Conservation (phyloP, 1,140 invertebrate genomes). For the Sitodiplosis mosellana region DNA sequence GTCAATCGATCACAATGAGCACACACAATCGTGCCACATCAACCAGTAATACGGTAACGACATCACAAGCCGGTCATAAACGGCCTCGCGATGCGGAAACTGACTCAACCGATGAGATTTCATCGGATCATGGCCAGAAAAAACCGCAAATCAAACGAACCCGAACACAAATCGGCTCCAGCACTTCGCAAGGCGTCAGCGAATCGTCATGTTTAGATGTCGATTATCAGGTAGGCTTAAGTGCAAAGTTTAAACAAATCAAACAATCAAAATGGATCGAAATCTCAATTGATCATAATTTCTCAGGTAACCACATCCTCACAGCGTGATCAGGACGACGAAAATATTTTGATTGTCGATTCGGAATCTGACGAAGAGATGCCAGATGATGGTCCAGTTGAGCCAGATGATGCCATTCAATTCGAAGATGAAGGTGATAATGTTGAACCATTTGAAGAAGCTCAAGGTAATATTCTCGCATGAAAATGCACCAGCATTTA, state of each 20-base stretch:
- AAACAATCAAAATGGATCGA: too few species aligned
- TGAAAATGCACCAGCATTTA: too few species aligned
- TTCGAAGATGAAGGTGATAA: constrained; percentile 30
- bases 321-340: constrained; percentile 62
- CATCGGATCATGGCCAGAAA: constrained; percentile 23
- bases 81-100: constrained; percentile 34
- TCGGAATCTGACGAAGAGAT: constrained; percentile 37
- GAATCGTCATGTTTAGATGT: constrained; percentile 39
- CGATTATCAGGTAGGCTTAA: constrained; percentile 27
- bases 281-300: too few species aligned
- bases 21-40: constrained; percentile 34
- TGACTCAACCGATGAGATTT: constrained; percentile 30
- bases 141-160: constrained; percentile 23
- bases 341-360: constrained; percentile 56
- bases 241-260: too few species aligned
- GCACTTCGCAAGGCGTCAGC: constrained; percentile 24
- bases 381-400: constrained; percentile 30
- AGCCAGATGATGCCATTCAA: constrained; percentile 15
- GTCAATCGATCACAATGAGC: constrained; percentile 20
- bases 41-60: constrained; percentile 37
- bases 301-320: constrained; percentile 59
- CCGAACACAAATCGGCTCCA: constrained; percentile 17
- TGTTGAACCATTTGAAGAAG: constrained; percentile 33
- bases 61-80: constrained; percentile 38
- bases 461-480: constrained; percentile 10